These are phyloP conservation scores for Macquaria ambigua DNA, from an alignment of 2,113 vertebrate genomes.

Conservation along the genomic window DNA sequence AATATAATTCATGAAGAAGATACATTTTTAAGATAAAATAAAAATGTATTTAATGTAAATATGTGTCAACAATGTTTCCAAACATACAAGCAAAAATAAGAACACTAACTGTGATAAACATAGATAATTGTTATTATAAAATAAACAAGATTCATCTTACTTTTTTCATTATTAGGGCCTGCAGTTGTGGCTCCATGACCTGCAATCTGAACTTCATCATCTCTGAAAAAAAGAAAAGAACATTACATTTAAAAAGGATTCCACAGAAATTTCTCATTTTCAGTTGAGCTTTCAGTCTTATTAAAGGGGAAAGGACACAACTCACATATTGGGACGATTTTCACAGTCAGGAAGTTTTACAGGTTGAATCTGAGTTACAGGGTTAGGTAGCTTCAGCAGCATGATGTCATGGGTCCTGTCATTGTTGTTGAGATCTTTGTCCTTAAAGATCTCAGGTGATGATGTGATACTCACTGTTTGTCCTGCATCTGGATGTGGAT, in stretches of 20 bases:
- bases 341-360: not conserved
- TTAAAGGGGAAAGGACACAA: not conserved
- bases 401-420: not conserved
- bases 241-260: too few relatives aligned
- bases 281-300: too few relatives aligned
- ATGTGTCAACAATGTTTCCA: too few relatives aligned
- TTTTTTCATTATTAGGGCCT: fast-evolving
- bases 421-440: too few relatives aligned
- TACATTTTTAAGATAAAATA: too few relatives aligned
- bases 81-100: not conserved
- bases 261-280: too few relatives aligned
- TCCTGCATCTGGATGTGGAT: not conserved
- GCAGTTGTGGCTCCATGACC: fast-evolving
- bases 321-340: too few relatives aligned
- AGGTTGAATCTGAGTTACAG: not conserved
- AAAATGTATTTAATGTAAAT: not conserved
- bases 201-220: not conserved
- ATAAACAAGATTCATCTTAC: not conserved
- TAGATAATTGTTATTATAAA: not conserved
- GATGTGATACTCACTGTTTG: not conserved
- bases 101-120: not conserved
- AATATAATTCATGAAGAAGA: too few relatives aligned
- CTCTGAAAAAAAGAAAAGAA: too few relatives aligned
- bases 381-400: not conserved
- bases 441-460: not conserved